phyloP scores from a whole-genome alignment of 2,888 invertebrate genomes.

The Ellobium chinense region DNA sequence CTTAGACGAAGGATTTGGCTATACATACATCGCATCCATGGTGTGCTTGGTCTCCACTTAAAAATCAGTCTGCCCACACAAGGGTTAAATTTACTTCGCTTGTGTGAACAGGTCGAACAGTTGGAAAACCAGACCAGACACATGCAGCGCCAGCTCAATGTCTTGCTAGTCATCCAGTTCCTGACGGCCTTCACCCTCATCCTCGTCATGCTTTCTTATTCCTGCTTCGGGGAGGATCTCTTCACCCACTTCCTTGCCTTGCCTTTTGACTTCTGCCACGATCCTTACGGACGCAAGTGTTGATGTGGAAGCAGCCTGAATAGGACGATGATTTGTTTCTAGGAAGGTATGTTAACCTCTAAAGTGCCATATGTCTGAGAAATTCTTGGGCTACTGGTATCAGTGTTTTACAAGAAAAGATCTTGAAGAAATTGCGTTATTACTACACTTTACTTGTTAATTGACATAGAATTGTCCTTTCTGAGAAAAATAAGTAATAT shows the following conservation, averaged over 20 bases:
- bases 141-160: conserved; percentile 33
- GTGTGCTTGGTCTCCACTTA: too few relatives aligned
- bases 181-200: conserved; percentile 38
- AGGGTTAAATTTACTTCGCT: too few relatives aligned
- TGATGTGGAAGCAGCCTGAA: too few relatives aligned
- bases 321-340: neutral
- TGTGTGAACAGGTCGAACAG: conserved; percentile 27
- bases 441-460: neutral
- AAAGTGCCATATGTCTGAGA: neutral
- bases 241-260: conserved; percentile 40
- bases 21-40: too few relatives aligned
- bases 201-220: conserved; percentile 34
- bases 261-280: conserved; percentile 44
- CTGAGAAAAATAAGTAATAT: too few relatives aligned
- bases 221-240: conserved; percentile 42
- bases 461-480: too few relatives aligned
- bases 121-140: conserved; percentile 23
- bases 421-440: neutral
- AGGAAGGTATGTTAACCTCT: neutral
- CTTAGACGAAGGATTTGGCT: too few relatives aligned
- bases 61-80: too few relatives aligned
- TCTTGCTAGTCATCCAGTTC: conserved; percentile 33
- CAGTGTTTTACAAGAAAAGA: too few relatives aligned
- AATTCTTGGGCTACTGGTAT: neutral
- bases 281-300: conserved; percentile 3